Conservation (phyloP, 2,113 vertebrate species). For the Saguinus midas region DNA sequence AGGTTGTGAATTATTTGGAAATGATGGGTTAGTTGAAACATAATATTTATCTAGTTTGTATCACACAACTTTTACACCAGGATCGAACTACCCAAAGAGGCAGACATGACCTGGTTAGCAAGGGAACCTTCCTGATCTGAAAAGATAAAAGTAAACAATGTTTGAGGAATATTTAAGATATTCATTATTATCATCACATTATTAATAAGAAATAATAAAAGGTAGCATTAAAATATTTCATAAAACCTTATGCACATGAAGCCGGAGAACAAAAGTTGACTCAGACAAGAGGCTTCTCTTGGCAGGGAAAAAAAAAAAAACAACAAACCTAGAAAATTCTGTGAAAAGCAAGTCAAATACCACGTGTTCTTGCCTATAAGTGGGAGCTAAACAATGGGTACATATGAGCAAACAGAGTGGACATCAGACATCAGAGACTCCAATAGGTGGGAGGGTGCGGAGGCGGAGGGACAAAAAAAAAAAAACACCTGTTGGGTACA, state of each 20-base stretch:
- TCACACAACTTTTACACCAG: neutral
- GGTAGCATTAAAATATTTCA: neutral
- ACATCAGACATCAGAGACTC: too few species aligned
- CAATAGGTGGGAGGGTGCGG: too few species aligned
- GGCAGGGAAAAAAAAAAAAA: neutral
- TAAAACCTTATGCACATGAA: neutral
- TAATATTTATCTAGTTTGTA: neutral
- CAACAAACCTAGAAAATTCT: neutral
- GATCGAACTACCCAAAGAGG: neutral
- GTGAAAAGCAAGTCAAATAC: too few species aligned
- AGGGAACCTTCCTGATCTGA: neutral
- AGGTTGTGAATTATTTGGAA: conserved; percentile 2
- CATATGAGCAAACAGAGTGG: too few species aligned
- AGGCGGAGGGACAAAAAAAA: too few species aligned
- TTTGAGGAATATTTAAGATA: neutral
- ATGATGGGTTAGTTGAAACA: conserved; percentile 9
- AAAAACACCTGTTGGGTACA: too few species aligned
- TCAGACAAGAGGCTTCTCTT: neutral
- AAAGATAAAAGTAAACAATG: conserved; percentile 14
- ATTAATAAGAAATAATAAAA: conserved; percentile 34
- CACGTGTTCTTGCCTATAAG: too few species aligned
- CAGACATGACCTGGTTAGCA: neutral
- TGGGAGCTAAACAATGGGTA: too few species aligned
- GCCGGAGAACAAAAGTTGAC: neutral
- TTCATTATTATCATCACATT: neutral